Conservation (phyloP, 2,888 invertebrate species). For the Drosophila phalerata region DNA sequence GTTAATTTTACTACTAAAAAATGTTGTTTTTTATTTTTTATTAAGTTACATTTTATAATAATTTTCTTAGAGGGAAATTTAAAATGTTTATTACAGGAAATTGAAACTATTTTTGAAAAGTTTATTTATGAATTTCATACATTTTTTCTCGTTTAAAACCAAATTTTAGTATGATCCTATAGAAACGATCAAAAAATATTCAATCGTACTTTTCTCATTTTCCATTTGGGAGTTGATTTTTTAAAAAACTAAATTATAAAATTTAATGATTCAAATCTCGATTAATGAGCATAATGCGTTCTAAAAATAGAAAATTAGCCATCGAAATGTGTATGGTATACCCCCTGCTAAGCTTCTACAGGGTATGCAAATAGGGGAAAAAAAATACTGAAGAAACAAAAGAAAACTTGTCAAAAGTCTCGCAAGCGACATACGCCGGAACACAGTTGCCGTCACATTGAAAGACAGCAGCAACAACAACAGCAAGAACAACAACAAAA, state of each 20-base stretch:
- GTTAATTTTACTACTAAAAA: too few species aligned
- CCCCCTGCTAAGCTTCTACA: not conserved
- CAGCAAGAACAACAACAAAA: constrained; percentile 11
- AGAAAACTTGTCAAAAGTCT: constrained; percentile 64
- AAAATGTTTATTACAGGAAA: too few species aligned
- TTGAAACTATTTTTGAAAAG: too few species aligned
- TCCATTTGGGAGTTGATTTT: not conserved
- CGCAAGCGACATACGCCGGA: constrained; percentile 62
- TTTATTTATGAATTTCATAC: too few species aligned
- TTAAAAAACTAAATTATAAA: not conserved
- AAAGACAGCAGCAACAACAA: constrained; percentile 35
- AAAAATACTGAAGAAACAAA: constrained; percentile 21
- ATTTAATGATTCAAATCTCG: not conserved
- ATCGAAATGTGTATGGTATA: not conserved
- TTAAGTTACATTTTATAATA: too few species aligned
- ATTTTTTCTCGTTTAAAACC: too few species aligned
- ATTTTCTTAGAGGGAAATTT: too few species aligned
- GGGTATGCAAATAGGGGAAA: constrained; percentile 13
- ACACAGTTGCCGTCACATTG: constrained; percentile 43
- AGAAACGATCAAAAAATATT: not conserved
- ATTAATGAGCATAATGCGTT: not conserved
- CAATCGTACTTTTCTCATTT: not conserved
- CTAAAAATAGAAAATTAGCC: not conserved
- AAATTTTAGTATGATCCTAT: too few species aligned
- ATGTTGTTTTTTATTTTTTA: too few species aligned